Percentiles rank a stretch among this genome's conserved stretches.
These are phyloP conservation scores for Homarus gammarus DNA, from an alignment of 2,888 invertebrate species.

Conservation along the genomic window DNA sequence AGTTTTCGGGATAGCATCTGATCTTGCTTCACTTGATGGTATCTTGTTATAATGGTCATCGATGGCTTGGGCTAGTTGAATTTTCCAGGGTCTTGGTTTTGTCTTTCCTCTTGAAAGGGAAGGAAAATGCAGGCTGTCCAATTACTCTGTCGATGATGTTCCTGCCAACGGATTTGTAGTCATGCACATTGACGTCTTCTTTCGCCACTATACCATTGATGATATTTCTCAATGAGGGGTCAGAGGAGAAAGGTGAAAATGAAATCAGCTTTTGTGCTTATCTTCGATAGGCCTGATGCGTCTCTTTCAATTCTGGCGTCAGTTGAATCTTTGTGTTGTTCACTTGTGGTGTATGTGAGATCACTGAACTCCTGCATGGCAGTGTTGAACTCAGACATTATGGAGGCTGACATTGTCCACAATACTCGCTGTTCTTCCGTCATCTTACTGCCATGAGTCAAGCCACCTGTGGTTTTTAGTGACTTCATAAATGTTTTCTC, in stretches of 20 bases:
- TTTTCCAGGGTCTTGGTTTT: neutral
- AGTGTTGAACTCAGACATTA: conserved; percentile 46
- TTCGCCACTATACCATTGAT: conserved; percentile 49
- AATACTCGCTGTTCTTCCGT: conserved; percentile 54
- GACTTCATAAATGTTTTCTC: conserved; percentile 58
- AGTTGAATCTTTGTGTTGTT: conserved; percentile 66
- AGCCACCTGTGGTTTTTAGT: conserved; percentile 44
- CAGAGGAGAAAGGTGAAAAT: conserved; percentile 37
- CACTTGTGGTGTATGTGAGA: no score
- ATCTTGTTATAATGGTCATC: neutral
- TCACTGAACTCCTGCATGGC: conserved; percentile 72
- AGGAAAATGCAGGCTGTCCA: no score
- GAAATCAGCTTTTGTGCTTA: conserved; percentile 31
- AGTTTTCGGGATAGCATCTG: conserved; percentile 24
- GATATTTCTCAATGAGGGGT: conserved; percentile 46
- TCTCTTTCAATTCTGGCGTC: conserved; percentile 54
- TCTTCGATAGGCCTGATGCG: conserved; percentile 48
- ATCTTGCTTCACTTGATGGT: neutral
- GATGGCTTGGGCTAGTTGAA: neutral
- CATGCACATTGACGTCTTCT: conserved; percentile 4
- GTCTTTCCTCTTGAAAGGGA: no score
- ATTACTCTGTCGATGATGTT: conserved; percentile 9
- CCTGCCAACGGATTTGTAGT: neutral
- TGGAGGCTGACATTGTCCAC: conserved; percentile 64
- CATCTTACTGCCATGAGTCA: no score